Conservation (phyloP, 2,797 vertebrate genomes). For the Enteromius anoplus region DNA sequence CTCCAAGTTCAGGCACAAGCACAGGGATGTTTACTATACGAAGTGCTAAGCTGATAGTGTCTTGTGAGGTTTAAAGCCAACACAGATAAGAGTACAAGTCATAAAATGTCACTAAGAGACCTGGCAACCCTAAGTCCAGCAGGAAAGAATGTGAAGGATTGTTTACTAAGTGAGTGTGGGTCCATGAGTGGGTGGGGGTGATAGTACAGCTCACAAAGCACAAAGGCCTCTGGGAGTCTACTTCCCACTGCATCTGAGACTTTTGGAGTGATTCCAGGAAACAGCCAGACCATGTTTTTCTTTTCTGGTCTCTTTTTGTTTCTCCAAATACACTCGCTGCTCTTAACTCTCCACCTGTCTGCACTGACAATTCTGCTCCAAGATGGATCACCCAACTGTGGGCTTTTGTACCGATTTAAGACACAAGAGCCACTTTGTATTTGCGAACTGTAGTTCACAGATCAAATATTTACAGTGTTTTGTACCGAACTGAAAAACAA, state of each 20-base stretch:
- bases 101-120: constrained; percentile 53
- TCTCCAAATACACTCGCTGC: constrained; percentile 18
- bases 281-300: constrained; percentile 40
- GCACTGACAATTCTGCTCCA: constrained; percentile 21
- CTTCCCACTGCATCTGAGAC: constrained; percentile 42
- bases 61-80: constrained; percentile 5
- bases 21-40: not conserved
- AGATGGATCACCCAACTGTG: not conserved
- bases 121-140: constrained; percentile 47
- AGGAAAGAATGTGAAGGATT: constrained; percentile 58
- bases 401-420: not conserved
- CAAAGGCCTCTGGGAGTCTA: constrained; percentile 47
- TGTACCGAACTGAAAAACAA: not conserved
- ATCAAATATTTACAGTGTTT: not conserved
- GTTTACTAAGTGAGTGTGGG: constrained; percentile 55
- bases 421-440: not conserved
- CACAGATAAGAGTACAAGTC: constrained; percentile 2
- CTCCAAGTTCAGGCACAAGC: no score
- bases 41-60: constrained; percentile 3
- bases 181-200: constrained; percentile 18
- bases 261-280: constrained; percentile 44
- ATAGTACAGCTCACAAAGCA: constrained; percentile 49
- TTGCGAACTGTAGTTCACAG: not conserved
- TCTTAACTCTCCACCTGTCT: constrained; percentile 35
- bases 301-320: constrained; percentile 8